Percentiles rank a stretch among this genome's conserved stretches.
phyloP scores from a whole-genome alignment of 2,797 vertebrate species.

The Pogonophryne albipinna region DNA sequence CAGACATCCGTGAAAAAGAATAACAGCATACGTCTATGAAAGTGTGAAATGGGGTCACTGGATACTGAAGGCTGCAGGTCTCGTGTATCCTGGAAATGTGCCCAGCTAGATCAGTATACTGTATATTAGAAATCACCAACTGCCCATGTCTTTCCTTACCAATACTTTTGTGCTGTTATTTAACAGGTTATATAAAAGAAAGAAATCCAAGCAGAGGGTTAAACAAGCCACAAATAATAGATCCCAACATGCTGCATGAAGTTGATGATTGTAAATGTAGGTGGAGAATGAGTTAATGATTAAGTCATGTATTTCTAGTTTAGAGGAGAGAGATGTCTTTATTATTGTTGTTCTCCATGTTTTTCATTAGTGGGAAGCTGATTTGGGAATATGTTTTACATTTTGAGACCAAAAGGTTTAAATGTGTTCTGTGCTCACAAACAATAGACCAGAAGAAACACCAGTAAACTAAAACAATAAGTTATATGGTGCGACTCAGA shows the following conservation, averaged over 20 bases:
- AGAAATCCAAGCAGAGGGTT: background rate
- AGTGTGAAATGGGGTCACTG: conserved; percentile 1
- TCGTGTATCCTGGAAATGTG: background rate
- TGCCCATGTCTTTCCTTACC: background rate
- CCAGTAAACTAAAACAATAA: background rate
- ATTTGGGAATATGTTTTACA: background rate
- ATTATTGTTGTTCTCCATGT: no score
- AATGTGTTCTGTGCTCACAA: background rate
- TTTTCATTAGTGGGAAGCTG: background rate
- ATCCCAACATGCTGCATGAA: background rate
- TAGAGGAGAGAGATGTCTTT: background rate
- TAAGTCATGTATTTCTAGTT: background rate
- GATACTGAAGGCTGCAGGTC: background rate
- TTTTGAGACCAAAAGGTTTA: background rate
- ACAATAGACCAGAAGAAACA: background rate
- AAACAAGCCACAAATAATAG: background rate
- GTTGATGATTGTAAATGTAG: background rate
- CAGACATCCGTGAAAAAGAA: conserved; percentile 10
- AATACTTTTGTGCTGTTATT: background rate
- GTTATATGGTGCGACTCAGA: background rate
- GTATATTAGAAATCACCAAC: background rate
- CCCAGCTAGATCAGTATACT: background rate
- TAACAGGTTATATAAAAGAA: background rate
- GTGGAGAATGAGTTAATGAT: background rate
- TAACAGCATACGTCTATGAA: background rate